A percentile compares a stretch with the other conserved stretches of the same genome.
Evolutionary conservation across 2,113 vertebrate species (phyloP).

Genomic region (Hassar affinis): DNA sequence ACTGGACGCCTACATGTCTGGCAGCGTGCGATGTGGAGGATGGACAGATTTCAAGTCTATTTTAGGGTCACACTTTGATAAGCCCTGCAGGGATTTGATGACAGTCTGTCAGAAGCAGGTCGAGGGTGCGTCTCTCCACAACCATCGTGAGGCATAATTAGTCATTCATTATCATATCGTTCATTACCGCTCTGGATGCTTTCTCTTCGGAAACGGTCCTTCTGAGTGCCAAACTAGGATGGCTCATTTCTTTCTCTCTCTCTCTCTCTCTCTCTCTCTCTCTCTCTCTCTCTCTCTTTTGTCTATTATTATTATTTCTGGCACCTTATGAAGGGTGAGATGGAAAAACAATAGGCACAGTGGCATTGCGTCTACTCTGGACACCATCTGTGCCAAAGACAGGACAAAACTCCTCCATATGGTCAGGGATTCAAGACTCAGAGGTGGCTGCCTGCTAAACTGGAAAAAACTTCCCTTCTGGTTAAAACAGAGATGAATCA

Average conservation of each 20-base stretch:
- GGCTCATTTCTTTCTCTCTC: conserved; percentile 55
- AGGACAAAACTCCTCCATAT: conserved; percentile 76
- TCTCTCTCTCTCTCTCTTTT: conserved; percentile 31
- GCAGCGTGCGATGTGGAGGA: conserved; percentile 12
- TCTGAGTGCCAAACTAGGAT: conserved; percentile 71
- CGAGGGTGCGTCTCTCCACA: conserved; percentile 64
- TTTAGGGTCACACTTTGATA: conserved; percentile 73
- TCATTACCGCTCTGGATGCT: conserved; percentile 72
- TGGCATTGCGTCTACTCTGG: conserved; percentile 69
- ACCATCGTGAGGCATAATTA: conserved; percentile 71
- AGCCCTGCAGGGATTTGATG: conserved; percentile 69
- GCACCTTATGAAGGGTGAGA: conserved; percentile 68
- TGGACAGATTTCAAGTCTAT: conserved; percentile 61
- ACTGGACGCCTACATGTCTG: not conserved
- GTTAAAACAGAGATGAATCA: conserved; percentile 4
- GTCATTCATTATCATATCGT: conserved; percentile 76
- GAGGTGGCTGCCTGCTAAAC: conserved; percentile 1
- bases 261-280: conserved; percentile 49
- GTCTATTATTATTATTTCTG: conserved; percentile 66
- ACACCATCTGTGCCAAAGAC: conserved; percentile 75
- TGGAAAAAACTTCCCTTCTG: not conserved
- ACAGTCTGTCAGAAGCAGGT: conserved; percentile 79
- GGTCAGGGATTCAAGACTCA: conserved; percentile 71
- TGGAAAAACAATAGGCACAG: conserved; percentile 72
- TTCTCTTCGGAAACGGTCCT: conserved; percentile 79